A percentile compares a stretch with the other conserved stretches of the same genome.
These are phyloP conservation scores for Clivina fossor DNA, from an alignment of 2,888 invertebrate genomes.

Conservation along the genomic window DNA sequence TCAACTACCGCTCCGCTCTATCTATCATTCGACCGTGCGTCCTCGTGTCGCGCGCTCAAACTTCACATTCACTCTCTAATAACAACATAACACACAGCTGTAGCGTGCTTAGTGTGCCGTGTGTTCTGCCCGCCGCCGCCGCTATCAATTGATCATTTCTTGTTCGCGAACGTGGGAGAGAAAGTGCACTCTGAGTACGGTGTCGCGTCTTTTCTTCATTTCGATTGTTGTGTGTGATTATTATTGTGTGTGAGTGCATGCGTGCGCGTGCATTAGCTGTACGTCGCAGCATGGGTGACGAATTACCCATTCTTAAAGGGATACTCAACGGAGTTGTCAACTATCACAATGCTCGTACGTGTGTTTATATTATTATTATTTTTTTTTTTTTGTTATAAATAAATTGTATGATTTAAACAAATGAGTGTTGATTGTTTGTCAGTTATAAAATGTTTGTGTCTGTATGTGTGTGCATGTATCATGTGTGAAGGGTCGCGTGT, in stretches of 20 bases:
- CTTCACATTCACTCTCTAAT: constrained; percentile 2
- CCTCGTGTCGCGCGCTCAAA: constrained; percentile 50
- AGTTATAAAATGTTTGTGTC: too few species aligned
- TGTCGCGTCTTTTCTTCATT: neutral
- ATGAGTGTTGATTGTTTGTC: too few species aligned
- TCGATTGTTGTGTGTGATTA: neutral
- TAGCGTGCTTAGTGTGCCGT: too few species aligned
- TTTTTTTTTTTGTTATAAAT: too few species aligned
- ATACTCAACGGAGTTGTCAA: constrained; percentile 88
- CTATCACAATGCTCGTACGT: constrained; percentile 94
- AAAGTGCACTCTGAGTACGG: neutral
- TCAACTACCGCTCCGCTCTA: constrained; percentile 45
- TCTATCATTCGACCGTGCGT: constrained; percentile 37
- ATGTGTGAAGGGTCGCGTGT: too few species aligned
- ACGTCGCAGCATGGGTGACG: constrained; percentile 75
- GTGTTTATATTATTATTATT: constrained; percentile 8
- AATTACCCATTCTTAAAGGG: constrained; percentile 87
- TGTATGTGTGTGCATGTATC: too few species aligned
- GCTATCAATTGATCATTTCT: neutral
- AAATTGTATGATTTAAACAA: too few species aligned
- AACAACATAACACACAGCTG: too few species aligned
- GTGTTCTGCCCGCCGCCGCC: constrained; percentile 1
- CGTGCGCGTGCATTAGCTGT: constrained; percentile 32
- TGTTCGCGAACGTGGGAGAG: too few species aligned
- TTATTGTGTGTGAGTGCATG: constrained; percentile 21